Conservation (phyloP, 2,797 vertebrate species). For the Rhinichthys osculus region DNA sequence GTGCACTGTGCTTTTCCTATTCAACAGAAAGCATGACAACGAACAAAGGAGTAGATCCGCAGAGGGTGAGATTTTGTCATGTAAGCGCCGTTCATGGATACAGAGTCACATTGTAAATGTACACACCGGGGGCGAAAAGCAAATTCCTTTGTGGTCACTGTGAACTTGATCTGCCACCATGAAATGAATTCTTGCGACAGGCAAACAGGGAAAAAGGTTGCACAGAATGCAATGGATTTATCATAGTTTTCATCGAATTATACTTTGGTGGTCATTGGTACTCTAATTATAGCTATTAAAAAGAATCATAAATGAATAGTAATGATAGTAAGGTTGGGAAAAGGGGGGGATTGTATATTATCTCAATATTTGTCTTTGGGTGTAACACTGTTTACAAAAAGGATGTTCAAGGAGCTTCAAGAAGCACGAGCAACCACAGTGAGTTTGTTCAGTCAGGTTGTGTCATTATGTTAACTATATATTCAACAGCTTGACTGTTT, state of each 20-base stretch:
- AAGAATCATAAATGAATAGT: background rate
- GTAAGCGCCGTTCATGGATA: constrained; percentile 66
- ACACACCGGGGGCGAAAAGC: constrained; percentile 74
- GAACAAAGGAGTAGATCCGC: constrained; percentile 16
- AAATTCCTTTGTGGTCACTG: constrained; percentile 69
- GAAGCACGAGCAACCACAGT: constrained; percentile 62
- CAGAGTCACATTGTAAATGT: constrained; percentile 74
- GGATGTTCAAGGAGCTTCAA: constrained; percentile 65
- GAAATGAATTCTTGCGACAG: constrained; percentile 57
- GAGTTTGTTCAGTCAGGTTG: constrained; percentile 44
- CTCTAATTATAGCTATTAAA: background rate
- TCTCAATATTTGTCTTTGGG: constrained; percentile 80
- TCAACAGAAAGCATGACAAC: constrained; percentile 15
- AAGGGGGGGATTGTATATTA: constrained; percentile 42
- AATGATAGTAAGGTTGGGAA: background rate
- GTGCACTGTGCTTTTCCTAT: background rate
- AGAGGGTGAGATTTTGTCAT: constrained; percentile 53
- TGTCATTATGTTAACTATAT: constrained; percentile 27
- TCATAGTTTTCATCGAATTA: background rate
- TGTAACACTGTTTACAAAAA: constrained; percentile 73
- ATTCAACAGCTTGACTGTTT: constrained; percentile 15
- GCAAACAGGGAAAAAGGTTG: constrained; percentile 52
- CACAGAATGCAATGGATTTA: background rate
- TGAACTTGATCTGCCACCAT: constrained; percentile 65
- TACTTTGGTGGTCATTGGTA: background rate